These are phyloP conservation scores for Caranx melampygus DNA, from an alignment of 2,113 vertebrate species.

Conservation along the genomic window DNA sequence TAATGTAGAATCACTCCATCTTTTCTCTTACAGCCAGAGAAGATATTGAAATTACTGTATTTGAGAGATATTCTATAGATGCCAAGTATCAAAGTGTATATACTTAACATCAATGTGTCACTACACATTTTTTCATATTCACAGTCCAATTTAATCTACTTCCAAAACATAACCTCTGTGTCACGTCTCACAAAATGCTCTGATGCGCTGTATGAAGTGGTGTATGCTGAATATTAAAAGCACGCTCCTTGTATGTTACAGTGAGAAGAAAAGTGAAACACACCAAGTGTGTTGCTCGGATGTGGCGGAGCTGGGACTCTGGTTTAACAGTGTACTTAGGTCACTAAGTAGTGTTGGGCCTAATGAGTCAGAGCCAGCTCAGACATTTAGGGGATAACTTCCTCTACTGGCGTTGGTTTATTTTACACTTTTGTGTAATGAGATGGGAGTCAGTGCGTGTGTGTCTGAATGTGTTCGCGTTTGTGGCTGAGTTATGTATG, in stretches of 20 bases:
- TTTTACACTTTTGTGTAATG: constrained; percentile 75
- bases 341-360: constrained; percentile 62
- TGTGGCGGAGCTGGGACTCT: constrained; percentile 52
- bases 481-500: constrained; percentile 66
- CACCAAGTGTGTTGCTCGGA: constrained; percentile 50
- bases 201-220: constrained; percentile 30
- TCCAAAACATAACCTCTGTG: constrained; percentile 18
- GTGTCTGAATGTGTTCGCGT: constrained; percentile 53
- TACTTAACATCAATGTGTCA: constrained; percentile 17
- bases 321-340: constrained; percentile 58
- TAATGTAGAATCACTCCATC: not conserved
- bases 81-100: not conserved
- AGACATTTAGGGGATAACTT: constrained; percentile 72
- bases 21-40: constrained; percentile 3
- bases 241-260: constrained; percentile 25
- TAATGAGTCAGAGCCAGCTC: constrained; percentile 51
- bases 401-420: constrained; percentile 66
- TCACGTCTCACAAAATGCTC: constrained; percentile 55
- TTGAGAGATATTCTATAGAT: constrained; percentile 15
- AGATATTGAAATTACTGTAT: constrained; percentile 1
- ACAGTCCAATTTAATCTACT: not conserved
- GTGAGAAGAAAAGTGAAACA: constrained; percentile 34
- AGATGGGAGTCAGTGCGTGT: constrained; percentile 49
- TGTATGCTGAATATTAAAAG: constrained; percentile 36
- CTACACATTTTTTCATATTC: constrained; percentile 3